A percentile compares a stretch with the other conserved stretches of the same genome.
Conservation (phyloP, 2,888 invertebrate genomes). For the Alentia gelatinosa region DNA sequence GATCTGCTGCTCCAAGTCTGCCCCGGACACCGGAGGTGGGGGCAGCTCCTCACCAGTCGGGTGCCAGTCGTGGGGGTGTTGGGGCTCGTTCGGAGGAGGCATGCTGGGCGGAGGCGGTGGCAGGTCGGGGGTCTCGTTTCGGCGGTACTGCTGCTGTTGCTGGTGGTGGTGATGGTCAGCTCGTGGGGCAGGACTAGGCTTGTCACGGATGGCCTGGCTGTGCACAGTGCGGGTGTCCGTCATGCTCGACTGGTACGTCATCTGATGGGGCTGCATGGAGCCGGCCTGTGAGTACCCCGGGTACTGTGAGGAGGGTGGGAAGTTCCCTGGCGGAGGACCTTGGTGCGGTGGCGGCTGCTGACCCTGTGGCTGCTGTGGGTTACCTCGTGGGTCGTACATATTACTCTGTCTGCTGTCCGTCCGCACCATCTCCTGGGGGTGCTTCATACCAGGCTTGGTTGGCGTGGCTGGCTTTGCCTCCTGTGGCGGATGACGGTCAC, state of each 20-base stretch:
- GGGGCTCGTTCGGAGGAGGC: constrained; percentile 75
- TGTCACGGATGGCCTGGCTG: background rate
- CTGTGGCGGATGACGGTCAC: constrained; percentile 69
- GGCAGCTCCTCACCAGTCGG: constrained; percentile 77
- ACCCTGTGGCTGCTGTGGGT: constrained; percentile 67
- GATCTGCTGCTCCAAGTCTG: constrained; percentile 80
- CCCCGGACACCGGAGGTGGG: constrained; percentile 82
- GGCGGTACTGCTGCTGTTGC: constrained; percentile 29
- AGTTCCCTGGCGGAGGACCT: constrained; percentile 65
- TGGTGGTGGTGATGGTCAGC: too few species aligned
- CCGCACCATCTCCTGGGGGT: constrained; percentile 65
- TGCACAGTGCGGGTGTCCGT: background rate
- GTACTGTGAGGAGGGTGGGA: background rate
- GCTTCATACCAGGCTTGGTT: constrained; percentile 56
- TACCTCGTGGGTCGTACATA: constrained; percentile 64
- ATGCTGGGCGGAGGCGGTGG: constrained; percentile 6
- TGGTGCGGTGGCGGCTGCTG: constrained; percentile 71
- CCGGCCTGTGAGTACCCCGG: constrained; percentile 7
- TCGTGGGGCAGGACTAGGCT: background rate
- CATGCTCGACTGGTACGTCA: background rate
- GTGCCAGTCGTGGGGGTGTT: constrained; percentile 54
- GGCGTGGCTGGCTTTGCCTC: constrained; percentile 65
- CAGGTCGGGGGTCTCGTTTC: constrained; percentile 24
- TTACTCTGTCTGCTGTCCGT: background rate
- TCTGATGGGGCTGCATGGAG: constrained; percentile 25